These are phyloP conservation scores for Lycorma delicatula DNA, from an alignment of 1,140 invertebrate genomes.

Conservation along the genomic window DNA sequence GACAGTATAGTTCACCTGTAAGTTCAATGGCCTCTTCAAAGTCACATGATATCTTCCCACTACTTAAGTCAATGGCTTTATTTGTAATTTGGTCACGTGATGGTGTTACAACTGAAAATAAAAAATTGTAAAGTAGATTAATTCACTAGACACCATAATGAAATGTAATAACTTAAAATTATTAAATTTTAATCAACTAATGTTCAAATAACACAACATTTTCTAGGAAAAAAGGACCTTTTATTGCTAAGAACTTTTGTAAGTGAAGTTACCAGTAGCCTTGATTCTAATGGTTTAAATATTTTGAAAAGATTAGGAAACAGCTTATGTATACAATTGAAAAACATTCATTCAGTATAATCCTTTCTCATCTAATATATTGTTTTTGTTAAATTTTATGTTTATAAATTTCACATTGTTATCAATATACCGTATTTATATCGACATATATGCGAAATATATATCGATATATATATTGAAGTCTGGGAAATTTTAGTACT, in stretches of 20 bases:
- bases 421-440: too few species aligned
- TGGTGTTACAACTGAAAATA: neutral
- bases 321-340: too few species aligned
- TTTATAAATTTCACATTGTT: too few species aligned
- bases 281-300: neutral
- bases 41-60: constrained; percentile 47
- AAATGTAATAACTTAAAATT: neutral
- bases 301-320: too few species aligned
- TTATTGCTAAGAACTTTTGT: neutral
- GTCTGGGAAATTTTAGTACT: too few species aligned
- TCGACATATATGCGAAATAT: too few species aligned
- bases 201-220: neutral
- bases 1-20: constrained; percentile 43
- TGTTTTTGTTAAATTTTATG: too few species aligned
- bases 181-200: neutral
- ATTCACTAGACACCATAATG: neutral
- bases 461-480: too few species aligned
- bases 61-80: constrained; percentile 6
- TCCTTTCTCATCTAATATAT: too few species aligned
- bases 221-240: neutral
- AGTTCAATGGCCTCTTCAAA: constrained; percentile 75
- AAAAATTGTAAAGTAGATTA: neutral
- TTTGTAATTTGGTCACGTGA: neutral
- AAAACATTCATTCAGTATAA: too few species aligned
- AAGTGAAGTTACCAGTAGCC: neutral